A percentile compares a stretch with the other conserved stretches of the same genome.
These are phyloP conservation scores for Acrocera orbiculus DNA, from an alignment of 2,888 invertebrate genomes.

Conservation along the genomic window DNA sequence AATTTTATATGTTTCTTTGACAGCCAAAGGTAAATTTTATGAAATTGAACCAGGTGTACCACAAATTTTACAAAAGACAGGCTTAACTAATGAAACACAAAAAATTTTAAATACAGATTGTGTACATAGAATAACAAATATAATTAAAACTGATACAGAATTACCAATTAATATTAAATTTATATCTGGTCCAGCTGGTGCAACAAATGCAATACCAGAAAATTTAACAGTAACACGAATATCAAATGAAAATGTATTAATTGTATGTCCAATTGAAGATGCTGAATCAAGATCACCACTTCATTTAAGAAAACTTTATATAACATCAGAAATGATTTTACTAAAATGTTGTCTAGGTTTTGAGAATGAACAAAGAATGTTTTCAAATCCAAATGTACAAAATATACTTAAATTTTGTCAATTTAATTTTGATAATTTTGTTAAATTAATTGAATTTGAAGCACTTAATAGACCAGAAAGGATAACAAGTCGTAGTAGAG, in stretches of 20 bases:
- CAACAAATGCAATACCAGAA: slow-evolving; percentile 21
- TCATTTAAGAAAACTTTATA: slow-evolving; percentile 34
- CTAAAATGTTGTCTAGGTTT: slow-evolving; percentile 27
- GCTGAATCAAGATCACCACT: slow-evolving; percentile 30
- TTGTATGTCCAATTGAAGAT: slow-evolving; percentile 36
- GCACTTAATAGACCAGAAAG: slow-evolving; percentile 25
- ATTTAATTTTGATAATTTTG: slow-evolving; percentile 30
- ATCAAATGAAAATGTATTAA: slow-evolving; percentile 28
- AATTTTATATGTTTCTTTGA: slow-evolving; percentile 53
- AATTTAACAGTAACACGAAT: slow-evolving; percentile 25
- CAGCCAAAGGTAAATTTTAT: slow-evolving; percentile 59
- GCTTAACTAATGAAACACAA: slow-evolving; percentile 15
- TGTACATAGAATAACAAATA: slow-evolving; percentile 26
- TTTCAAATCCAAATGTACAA: slow-evolving; percentile 30
- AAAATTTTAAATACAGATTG: slow-evolving; percentile 29
- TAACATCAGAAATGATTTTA: slow-evolving; percentile 28
- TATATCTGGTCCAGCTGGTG: slow-evolving; percentile 22
- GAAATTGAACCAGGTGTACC: slow-evolving; percentile 41
- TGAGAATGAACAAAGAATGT: slow-evolving; percentile 29
- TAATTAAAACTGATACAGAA: slow-evolving; percentile 21
- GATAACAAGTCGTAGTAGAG: slow-evolving; percentile 35
- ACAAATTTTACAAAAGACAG: slow-evolving; percentile 26
- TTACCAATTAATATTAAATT: slow-evolving; percentile 26
- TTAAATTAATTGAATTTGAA: slow-evolving; percentile 29
- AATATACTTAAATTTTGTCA: slow-evolving; percentile 31